These are phyloP conservation scores for Limnephilus lunatus DNA, from an alignment of 2,888 invertebrate genomes.

Conservation along the genomic window DNA sequence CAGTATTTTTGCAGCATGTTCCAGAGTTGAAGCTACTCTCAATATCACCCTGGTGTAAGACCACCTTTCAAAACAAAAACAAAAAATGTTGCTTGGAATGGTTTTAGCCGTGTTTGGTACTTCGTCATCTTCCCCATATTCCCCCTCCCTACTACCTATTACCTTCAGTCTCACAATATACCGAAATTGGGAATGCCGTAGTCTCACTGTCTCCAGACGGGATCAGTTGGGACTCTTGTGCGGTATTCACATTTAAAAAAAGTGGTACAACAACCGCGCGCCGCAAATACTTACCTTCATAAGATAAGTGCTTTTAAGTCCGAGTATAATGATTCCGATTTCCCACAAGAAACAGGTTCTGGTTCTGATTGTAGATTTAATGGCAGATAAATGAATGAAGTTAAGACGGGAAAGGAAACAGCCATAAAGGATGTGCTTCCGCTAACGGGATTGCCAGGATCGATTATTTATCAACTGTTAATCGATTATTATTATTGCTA, in stretches of 20 bases:
- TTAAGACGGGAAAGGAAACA: not conserved
- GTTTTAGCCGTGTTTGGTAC: too few species aligned
- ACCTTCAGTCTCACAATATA: too few species aligned
- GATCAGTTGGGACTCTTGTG: too few species aligned
- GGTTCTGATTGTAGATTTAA: slow-evolving; percentile 8
- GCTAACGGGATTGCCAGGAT: slow-evolving; percentile 6
- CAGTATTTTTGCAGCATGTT: too few species aligned
- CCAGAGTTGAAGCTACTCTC: too few species aligned
- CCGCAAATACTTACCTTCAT: not conserved
- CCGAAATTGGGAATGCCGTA: too few species aligned
- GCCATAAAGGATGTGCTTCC: slow-evolving; percentile 18
- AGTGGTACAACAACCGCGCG: not conserved
- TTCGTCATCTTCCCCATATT: too few species aligned
- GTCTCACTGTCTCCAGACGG: too few species aligned
- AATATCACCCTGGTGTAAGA: too few species aligned
- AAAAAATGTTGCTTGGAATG: too few species aligned
- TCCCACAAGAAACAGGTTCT: slow-evolving; percentile 23
- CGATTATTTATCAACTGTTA: not conserved
- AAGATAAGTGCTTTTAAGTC: not conserved
- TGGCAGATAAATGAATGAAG: slow-evolving; percentile 6
- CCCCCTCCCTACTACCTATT: too few species aligned
- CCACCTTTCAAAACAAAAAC: too few species aligned
- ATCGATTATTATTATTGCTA: slow-evolving; percentile 8
- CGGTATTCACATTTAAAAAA: not conserved
- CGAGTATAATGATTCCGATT: not conserved